phyloP scores from a whole-genome alignment of 2,888 invertebrate species.

The Agrotis ipsilon region DNA sequence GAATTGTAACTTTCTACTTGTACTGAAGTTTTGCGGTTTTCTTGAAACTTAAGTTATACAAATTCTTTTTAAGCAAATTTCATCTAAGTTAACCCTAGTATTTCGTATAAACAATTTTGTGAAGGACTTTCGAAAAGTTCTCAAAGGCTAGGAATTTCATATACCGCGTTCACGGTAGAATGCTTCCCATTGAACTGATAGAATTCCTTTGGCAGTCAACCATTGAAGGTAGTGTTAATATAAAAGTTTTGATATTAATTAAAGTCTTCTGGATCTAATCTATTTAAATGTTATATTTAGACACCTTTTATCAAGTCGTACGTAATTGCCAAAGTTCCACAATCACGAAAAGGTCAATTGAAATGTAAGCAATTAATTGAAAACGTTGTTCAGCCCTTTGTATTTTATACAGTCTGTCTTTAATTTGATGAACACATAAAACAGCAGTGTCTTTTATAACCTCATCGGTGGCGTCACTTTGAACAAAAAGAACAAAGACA shows the following conservation, averaged over 20 bases:
- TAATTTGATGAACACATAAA: conserved; percentile 15
- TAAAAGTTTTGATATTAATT: conserved; percentile 39
- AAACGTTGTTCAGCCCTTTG: not conserved
- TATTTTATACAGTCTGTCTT: conserved; percentile 10
- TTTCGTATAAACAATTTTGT: conserved; percentile 42
- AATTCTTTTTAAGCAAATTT: conserved; percentile 3
- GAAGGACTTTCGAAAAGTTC: conserved; percentile 41
- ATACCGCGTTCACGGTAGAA: conserved; percentile 53
- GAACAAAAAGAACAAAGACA: conserved; percentile 57
- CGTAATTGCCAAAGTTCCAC: conserved; percentile 2
- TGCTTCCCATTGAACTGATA: conserved; percentile 55
- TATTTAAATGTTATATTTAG: conserved; percentile 6
- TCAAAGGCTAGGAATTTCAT: conserved; percentile 64
- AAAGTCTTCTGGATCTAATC: conserved; percentile 1
- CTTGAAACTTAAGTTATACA: conserved; percentile 4
- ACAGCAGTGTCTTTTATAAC: conserved; percentile 14
- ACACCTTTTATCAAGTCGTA: not conserved
- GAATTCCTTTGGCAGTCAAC: conserved; percentile 55
- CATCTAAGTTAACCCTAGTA: conserved; percentile 8
- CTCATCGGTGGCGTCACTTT: conserved; percentile 26
- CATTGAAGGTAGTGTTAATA: conserved; percentile 38
- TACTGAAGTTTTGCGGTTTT: not conserved
- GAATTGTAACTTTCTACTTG: conserved; percentile 17
- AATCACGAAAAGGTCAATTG: conserved; percentile 8
- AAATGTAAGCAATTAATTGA: conserved; percentile 11